Evolutionary conservation across 1,140 invertebrate genomes (phyloP).

Genomic region (Apis dorsata): DNA sequence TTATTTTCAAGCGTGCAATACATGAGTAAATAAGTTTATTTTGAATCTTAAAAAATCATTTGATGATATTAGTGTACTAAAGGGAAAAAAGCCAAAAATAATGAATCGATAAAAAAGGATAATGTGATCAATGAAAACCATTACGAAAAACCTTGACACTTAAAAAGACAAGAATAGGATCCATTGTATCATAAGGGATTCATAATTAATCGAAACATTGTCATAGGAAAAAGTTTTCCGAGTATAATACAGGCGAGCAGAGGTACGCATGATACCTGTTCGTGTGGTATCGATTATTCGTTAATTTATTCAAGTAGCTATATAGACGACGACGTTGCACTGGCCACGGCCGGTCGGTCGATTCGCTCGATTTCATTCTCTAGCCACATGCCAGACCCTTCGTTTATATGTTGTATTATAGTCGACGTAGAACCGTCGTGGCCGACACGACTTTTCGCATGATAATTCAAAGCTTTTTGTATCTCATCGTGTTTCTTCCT

Average conservation of each 20-base stretch:
- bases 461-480: slow-evolving; percentile 18
- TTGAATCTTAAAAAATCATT: neutral
- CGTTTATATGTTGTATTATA: slow-evolving; percentile 55
- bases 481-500: neutral
- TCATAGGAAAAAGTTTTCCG: neutral
- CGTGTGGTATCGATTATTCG: slow-evolving; percentile 67
- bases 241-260: neutral
- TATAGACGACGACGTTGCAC: slow-evolving; percentile 57
- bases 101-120: neutral
- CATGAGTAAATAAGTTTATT: neutral
- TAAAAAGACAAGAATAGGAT: neutral
- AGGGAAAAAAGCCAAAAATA: neutral
- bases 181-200: neutral
- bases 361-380: slow-evolving; percentile 59
- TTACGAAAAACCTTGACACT: slow-evolving; percentile 5
- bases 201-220: neutral
- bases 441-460: slow-evolving; percentile 46
- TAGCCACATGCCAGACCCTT: slow-evolving; percentile 49
- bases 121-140: neutral
- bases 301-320: slow-evolving; percentile 70
- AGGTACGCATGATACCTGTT: slow-evolving; percentile 41
- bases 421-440: slow-evolving; percentile 37
- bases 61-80: neutral
- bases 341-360: slow-evolving; percentile 62
- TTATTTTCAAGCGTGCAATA: slow-evolving; percentile 12